Base-by-base conservation (phyloP, 2,888 invertebrate genomes). In the Melolontha melolontha region DNA sequence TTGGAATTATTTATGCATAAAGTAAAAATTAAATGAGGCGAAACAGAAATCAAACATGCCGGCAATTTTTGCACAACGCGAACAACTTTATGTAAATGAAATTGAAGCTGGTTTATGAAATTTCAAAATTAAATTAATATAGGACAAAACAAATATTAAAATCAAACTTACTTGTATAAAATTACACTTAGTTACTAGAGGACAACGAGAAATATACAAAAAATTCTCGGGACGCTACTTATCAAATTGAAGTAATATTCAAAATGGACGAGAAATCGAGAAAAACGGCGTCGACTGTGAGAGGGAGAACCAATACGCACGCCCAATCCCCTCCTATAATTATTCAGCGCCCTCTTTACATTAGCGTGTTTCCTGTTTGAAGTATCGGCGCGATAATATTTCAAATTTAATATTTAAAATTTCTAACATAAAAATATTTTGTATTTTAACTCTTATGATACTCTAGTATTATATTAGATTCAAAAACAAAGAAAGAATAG, bases 261-360 rank as follows among this genome's bases (percentile, higher is more conserved):
- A 68, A 68, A 68, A 68, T 68, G 68, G 68, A 62, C 62, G 66
- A 64, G 55, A 39, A 27, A 17, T 52, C n/a, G 34, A 16, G 34
- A 29, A 34, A 2, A 54, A 54, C 64, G 29, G 66, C 66, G 66
- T 67, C 51, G 17, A n/a, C 52, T 57, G 17, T 14, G 47, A 22
- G 41, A 52, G n/a, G 41, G 51, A 42, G 16, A 14, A 14, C 29
- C 40, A 51, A 34, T 50, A 14, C 66, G 66, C 66, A 41, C 29
- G 66, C 66, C 59, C 29, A 47, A 34, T 47, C 12, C 11, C n/a
- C 11, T 22, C 22, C 22, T 12, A 12, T 52, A 14, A 12, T 22
- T 2, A 41, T 22, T 29, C 44, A 22, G 11, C 59, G 47, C 59
- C 59, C 34, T 62, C 59, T 62, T 34, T 34, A 34, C 7, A 1